Conservation (phyloP, 2,113 vertebrate genomes). For the Stictonetta naevosa region DNA sequence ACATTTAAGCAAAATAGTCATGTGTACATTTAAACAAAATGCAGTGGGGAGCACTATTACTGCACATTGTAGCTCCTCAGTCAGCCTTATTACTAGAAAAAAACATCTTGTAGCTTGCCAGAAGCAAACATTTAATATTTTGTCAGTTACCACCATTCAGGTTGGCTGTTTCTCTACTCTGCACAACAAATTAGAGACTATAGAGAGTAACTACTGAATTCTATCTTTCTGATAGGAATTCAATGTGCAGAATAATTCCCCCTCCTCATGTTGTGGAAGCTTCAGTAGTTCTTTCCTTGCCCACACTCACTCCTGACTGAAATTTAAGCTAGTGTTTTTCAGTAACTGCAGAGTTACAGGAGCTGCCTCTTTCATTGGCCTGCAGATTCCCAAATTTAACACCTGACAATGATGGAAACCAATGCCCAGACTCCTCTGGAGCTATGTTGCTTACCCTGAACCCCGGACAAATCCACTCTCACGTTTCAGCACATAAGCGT, state of each 20-base stretch:
- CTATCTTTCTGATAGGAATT: neutral
- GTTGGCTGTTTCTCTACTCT: neutral
- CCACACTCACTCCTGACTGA: too few relatives aligned
- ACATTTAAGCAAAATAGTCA: neutral
- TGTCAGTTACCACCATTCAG: neutral
- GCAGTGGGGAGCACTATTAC: accelerated
- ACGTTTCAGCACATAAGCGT: neutral
- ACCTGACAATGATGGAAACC: accelerated
- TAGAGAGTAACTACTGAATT: neutral
- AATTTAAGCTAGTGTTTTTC: neutral
- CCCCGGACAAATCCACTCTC: neutral
- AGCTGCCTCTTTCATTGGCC: neutral
- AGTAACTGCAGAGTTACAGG: neutral
- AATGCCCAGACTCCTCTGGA: neutral
- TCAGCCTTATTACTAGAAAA: neutral
- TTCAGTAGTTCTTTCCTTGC: neutral
- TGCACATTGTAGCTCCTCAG: neutral
- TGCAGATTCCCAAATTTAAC: neutral
- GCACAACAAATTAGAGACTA: neutral
- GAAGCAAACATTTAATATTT: neutral
- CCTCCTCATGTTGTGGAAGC: too few relatives aligned
- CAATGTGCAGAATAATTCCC: accelerated
- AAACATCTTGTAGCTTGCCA: neutral
- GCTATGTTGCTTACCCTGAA: neutral
- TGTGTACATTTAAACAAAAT: neutral